A percentile compares a stretch with the other conserved stretches of the same genome.
phyloP scores from a whole-genome alignment of 2,797 vertebrate genomes.

The Rhinella marina region DNA sequence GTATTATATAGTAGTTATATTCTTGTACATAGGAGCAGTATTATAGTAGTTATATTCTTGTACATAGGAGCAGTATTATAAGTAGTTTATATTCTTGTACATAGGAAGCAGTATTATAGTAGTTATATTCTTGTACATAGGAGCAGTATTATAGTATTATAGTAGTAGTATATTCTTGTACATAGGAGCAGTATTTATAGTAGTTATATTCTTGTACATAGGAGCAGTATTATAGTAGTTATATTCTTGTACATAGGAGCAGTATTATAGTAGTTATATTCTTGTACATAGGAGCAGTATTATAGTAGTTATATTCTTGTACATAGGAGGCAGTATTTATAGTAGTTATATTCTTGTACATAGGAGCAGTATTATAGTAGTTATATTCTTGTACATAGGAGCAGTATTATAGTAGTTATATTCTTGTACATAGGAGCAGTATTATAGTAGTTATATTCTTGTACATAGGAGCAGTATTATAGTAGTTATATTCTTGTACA shows the following conservation, averaged over 20 bases:
- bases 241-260: no score
- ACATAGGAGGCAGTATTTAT: no score
- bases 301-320: no score
- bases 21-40: neutral
- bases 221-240: neutral
- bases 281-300: no score
- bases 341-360: no score
- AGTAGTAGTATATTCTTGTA: no score
- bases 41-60: conserved; percentile 7
- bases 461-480: no score
- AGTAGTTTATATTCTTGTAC: neutral
- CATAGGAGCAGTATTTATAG: neutral
- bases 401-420: neutral
- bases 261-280: no score
- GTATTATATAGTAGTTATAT: conserved; percentile 1
- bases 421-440: neutral
- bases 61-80: neutral
- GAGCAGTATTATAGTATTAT: neutral
- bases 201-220: conserved; percentile 1
- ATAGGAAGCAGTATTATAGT: neutral
- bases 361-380: neutral
- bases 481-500: no score
- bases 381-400: neutral
- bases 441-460: neutral
- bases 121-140: neutral